Base-by-base conservation (phyloP, 2,888 invertebrate species). In the Clivina fossor region DNA sequence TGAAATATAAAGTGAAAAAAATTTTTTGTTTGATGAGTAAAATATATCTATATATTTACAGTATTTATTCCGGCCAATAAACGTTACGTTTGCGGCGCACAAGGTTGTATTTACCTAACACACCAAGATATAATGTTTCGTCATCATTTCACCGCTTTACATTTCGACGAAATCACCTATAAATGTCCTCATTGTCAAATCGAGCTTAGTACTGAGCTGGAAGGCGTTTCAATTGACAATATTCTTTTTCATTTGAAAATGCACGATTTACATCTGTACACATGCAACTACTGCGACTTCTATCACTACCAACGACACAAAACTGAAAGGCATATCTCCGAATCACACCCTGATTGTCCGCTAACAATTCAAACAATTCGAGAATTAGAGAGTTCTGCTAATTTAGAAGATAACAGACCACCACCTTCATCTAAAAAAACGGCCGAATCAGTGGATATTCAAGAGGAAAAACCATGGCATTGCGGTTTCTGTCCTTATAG, bases 211-310 rank as follows among this genome's bases (percentile, higher is more conserved):
- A 73, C 81, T 32, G 80, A 79, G 62, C 59, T 44, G 19, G 60
- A 58, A 11, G 60, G 61, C 68, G 68, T 84, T 49, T 76, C 80
- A 0, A 76, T 83, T 2, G 78, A 82, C n/a, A 78, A 82, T 58
- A 80, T 90, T 54, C 71, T 86, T 8, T 76, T 80, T 43, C 93
- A 93, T 71, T 76, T 91, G 57, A 83, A 84, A 66, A 81, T 86
- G 74, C 92, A 93, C 72, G 88, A 88, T 60, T 74, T 77, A 4
- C 78, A 79, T 56, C 72, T 93, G 26, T 90, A 83, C 71, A 85
- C 85, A 62, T 93, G 91, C 71, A 79, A 82, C 0, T 73, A 77
- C 58, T 92, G 92, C 66, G 68, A 75, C 26, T 84, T 82, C 68
- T 78, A 84, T 61, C 85, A 88, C 69, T 80, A 81, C 66, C 80